phyloP scores from a whole-genome alignment of 2,888 invertebrate species.

The Phyto melanocephala region DNA sequence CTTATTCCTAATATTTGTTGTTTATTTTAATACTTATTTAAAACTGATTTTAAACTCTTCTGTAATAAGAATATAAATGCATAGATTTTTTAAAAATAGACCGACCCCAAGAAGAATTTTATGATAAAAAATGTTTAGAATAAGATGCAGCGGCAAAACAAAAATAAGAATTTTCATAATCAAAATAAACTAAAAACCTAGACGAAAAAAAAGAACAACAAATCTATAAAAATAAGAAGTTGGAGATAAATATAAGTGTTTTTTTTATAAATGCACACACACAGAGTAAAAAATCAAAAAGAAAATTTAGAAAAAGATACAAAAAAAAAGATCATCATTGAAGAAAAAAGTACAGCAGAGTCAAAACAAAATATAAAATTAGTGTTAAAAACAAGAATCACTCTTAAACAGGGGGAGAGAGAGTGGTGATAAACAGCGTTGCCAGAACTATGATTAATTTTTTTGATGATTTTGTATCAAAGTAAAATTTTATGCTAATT shows the following conservation, averaged over 20 bases:
- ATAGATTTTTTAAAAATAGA: constrained; percentile 8
- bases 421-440: not conserved
- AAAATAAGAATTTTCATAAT: constrained; percentile 60
- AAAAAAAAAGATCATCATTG: not conserved
- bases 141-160: constrained; percentile 23
- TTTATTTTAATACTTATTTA: too few relatives aligned
- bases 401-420: not conserved
- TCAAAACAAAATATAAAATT: constrained; percentile 68
- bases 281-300: not conserved
- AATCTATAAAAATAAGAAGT: constrained; percentile 21
- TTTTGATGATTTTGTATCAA: too few relatives aligned
- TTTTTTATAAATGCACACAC: not conserved
- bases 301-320: constrained; percentile 20
- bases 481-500: too few relatives aligned
- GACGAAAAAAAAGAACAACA: constrained; percentile 21
- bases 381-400: constrained; percentile 17
- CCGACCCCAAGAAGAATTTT: constrained; percentile 55
- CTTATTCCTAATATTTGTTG: too few relatives aligned
- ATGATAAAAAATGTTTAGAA: constrained; percentile 21
- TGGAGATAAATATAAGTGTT: not conserved
- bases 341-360: constrained; percentile 67
- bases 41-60: not conserved
- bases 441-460: too few relatives aligned
- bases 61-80: constrained; percentile 21
- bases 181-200: constrained; percentile 61